These are phyloP conservation scores for Thalassarche chlororhynchos DNA, from an alignment of 2,113 vertebrate species.

Conservation along the genomic window DNA sequence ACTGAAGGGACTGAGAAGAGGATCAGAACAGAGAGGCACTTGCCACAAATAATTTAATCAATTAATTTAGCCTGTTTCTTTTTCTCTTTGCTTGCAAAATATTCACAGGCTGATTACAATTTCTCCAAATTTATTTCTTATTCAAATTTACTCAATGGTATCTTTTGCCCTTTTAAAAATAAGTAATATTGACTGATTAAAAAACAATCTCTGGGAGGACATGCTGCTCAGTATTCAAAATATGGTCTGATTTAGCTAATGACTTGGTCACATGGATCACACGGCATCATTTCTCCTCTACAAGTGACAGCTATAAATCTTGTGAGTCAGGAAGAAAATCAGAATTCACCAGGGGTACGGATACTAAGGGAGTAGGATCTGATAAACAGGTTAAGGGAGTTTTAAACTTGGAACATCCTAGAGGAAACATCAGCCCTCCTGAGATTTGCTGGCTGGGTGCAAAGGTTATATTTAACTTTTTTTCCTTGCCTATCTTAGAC, in stretches of 20 bases:
- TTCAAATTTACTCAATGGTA: conserved; percentile 28
- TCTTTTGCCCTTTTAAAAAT: conserved; percentile 32
- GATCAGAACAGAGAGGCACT: neutral
- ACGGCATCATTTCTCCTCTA: neutral
- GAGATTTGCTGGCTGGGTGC: neutral
- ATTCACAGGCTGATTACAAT: conserved; percentile 12
- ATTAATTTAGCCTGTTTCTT: conserved; percentile 12
- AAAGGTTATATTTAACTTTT: neutral
- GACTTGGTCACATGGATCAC: neutral
- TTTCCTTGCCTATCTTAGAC: neutral
- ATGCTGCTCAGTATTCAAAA: conserved; percentile 17
- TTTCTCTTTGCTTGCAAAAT: conserved; percentile 10
- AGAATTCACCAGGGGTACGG: neutral
- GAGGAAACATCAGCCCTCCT: neutral
- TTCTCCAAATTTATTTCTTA: conserved; percentile 41
- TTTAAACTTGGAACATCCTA: neutral
- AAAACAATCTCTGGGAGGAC: neutral
- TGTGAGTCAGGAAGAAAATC: neutral
- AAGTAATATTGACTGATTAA: conserved; percentile 48
- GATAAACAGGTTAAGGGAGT: neutral
- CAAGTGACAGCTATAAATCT: neutral
- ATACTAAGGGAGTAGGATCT: neutral
- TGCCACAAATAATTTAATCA: conserved; percentile 23
- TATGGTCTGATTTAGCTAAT: conserved; percentile 16
- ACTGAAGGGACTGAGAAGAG: neutral